Base-by-base conservation (phyloP, 2,888 invertebrate species). In the Coenonympha arcania region DNA sequence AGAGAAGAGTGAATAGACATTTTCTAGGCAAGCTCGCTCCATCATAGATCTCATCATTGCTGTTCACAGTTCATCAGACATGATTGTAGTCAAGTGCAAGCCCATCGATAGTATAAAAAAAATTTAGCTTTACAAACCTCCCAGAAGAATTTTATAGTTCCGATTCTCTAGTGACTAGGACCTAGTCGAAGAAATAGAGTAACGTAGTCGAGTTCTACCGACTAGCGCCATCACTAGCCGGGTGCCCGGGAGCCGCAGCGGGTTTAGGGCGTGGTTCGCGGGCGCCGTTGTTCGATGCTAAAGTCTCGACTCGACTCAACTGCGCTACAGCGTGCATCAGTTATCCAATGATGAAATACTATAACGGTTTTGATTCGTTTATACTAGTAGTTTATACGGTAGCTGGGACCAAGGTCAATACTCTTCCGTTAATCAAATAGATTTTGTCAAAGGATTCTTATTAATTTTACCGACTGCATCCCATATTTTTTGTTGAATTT, bases 351-450 rank as follows among this genome's bases (percentile, higher is more conserved):
- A 58, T 53, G 76, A 75, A 77, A 78, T 47, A 46, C 68, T 73
- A 74, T 79, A 79, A 81, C 79, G 77, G 77, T 77, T 71, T 77
- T 71, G 19, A 71, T 73, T 72, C 69, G 69, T 71, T 67, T 67
- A 43, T 43, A n/a, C n/a, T n/a, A n/a, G n/a, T n/a, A 33, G 13
- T 33, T 43, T 43, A 13, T 43, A 43, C 43, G 43, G 43, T 24
- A 43, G 43, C 42, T 11, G 16, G 24, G 15, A 16, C 15, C 31
- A 15, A 16, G n/a, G 13, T 30, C n/a, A 6, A 13, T 30, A 9
- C 11, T 30, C 11, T 9, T 26, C 9, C n/a, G n/a, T n/a, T n/a
- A n/a, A 26, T 26, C 26, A 26, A 26, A 26, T 26, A 31, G 13
- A 6, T 6, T n/a, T n/a, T n/a, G n/a, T n/a, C n/a, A n/a, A n/a